Evolutionary conservation across 2,113 vertebrate genomes (phyloP), one percentile per base, ranked within the genome.

Genomic region (Psettodes erumei): DNA sequence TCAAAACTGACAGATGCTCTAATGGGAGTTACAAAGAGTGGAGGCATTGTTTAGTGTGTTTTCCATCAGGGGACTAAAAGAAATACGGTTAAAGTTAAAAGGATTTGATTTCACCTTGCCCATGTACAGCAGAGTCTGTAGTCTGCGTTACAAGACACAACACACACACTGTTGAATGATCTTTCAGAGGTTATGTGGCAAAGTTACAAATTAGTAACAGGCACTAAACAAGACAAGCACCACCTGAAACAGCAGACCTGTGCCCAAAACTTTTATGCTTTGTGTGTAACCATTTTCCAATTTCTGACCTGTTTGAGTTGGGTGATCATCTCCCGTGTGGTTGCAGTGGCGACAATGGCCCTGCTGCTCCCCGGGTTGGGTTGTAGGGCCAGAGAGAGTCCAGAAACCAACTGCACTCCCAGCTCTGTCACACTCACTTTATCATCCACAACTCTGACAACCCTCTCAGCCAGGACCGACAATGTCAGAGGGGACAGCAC

Each of bases 371-470:
- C 96, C 0, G 96, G 90, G 71, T 96, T 97, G 89, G 96, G 95
- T 86, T 97, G 97, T 68, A 98, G 87, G 56, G 96, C 96, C 28
- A 99, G 94, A 0, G 96, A 96, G 71, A 98, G 92, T 0, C 96
- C 97, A 0, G 96, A 95, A 27, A 99, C 95, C 92, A 99, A 89
- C 89, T 98, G 96, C 81, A 98, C 95, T 1, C 96, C 95, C 3
- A 98, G 93, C 91, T 97, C 96, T 0, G 95, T 96, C 84, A 99
- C 94, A 18, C 96, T 95, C 91, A 99, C 98, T 92, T 97, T 99
- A 82, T 99, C 97, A 0, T 98, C 96, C 82, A 96, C 88, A 68
- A 99, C 97, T 0, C 93, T 94, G 90, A 99, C 89, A 21, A 90
- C 96, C 93, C 93, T 96, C 87, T 99, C 96, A 0, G 95, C 97